Evolutionary conservation across 2,888 invertebrate species (phyloP).

Genomic region (Chrysotoxum bicinctum): DNA sequence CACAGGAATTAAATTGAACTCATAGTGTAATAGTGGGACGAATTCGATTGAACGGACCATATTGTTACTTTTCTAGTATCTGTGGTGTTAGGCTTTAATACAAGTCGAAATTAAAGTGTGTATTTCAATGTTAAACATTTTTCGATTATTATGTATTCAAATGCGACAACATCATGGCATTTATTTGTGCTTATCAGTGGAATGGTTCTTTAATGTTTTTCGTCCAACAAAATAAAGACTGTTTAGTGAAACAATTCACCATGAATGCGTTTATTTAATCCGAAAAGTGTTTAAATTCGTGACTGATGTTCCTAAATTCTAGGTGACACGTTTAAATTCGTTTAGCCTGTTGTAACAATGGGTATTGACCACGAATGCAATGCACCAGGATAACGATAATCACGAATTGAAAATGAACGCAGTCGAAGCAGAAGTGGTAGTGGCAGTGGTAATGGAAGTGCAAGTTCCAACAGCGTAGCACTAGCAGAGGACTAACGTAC

Average conservation of each 20-base stretch:
- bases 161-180: too few relatives aligned
- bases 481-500: neutral
- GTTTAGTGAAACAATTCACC: neutral
- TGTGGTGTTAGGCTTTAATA: too few relatives aligned
- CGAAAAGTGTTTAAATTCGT: conserved; percentile 31
- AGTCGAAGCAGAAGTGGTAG: conserved; percentile 2
- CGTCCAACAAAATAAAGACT: neutral
- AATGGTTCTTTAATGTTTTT: neutral
- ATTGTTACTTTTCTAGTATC: too few relatives aligned
- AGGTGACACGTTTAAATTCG: conserved; percentile 54
- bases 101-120: too few relatives aligned
- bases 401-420: conserved; percentile 59
- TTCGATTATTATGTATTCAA: too few relatives aligned
- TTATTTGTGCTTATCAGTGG: too few relatives aligned
- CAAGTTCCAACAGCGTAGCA: neutral
- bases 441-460: neutral
- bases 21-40: too few relatives aligned
- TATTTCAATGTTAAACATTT: too few relatives aligned
- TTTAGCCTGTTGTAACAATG: conserved; percentile 51
- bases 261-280: conserved; percentile 30
- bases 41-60: too few relatives aligned
- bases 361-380: conserved; percentile 29
- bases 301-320: conserved; percentile 40
- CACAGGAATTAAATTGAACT: too few relatives aligned
- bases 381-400: conserved; percentile 62